Evolutionary conservation across 1,140 invertebrate species (phyloP), one percentile per base, ranked within the genome.

Genomic region (Eumeta japonica): DNA sequence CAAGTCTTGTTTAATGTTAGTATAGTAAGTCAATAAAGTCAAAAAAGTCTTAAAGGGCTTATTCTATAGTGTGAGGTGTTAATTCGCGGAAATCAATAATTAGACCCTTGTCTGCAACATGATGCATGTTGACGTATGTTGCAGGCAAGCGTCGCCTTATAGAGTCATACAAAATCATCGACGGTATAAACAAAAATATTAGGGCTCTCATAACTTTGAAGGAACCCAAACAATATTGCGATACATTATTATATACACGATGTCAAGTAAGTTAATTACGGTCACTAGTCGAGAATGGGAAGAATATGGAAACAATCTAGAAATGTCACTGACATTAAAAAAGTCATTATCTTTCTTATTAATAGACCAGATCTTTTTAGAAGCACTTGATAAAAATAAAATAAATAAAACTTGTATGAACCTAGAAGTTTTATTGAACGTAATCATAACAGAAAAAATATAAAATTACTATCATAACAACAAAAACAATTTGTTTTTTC

Each of bases 401-500:
- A 16, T 29, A 10, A 13, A 19, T 2, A 32, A 32, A 38, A n/a
- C n/a, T n/a, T n/a, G n/a, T n/a, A n/a, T n/a, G n/a, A n/a, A n/a
- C n/a, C n/a, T n/a, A n/a, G n/a, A n/a, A n/a, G n/a, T n/a, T n/a
- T n/a, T n/a, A 16, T 3, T 30, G 31, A 18, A 11, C n/a, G 10
- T 15, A 11, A 3, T 12, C 2, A 11, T 29, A 31, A 16, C 28
- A 19, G 9, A 38, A 20, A 38, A 38, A 31, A 11, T 12, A 19
- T 14, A 38, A 13, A 17, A 7, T 24, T 27, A 3, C 5, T 11
- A 12, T 18, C 7, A 15, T 19, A 17, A n/a, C 0, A 11, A 16
- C 15, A 30, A 30, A 10, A 38, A 30, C 15, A 29, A 29, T 27
- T 2, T 3, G 12, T 51, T 43, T 35, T 40, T 43, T 18, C 24